These are phyloP conservation scores for Pleuronectes platessa DNA, from an alignment of 2,113 vertebrate genomes.

Conservation along the genomic window DNA sequence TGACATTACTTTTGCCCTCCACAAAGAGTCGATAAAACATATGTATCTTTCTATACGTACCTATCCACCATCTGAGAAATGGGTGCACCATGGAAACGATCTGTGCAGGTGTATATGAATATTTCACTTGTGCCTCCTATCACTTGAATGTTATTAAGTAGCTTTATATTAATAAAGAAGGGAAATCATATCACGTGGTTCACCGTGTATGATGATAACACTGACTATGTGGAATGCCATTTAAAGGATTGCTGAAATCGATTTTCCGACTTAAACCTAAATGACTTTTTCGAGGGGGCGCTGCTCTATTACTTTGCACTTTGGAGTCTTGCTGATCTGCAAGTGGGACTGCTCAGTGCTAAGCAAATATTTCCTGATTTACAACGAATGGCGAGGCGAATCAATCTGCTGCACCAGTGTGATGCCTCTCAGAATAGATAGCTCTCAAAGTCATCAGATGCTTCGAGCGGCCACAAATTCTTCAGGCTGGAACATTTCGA, in stretches of 20 bases:
- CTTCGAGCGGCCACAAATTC: conserved; percentile 60
- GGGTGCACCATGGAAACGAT: too few species aligned
- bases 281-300: too few species aligned
- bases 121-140: neutral
- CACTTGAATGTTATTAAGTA: neutral
- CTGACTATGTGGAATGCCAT: too few species aligned
- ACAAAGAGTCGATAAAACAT: too few species aligned
- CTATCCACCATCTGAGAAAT: neutral
- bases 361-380: conserved; percentile 30
- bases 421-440: conserved; percentile 51
- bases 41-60: too few species aligned
- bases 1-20: too few species aligned
- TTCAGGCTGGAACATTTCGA: conserved; percentile 38
- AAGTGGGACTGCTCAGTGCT: conserved; percentile 32
- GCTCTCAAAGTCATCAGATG: conserved; percentile 63
- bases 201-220: too few species aligned
- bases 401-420: conserved; percentile 28
- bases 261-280: too few species aligned
- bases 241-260: too few species aligned
- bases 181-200: too few species aligned
- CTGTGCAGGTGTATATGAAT: too few species aligned
- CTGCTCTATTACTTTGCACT: conserved; percentile 19
- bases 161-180: neutral
- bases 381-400: conserved; percentile 24
- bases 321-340: conserved; percentile 31